These are phyloP conservation scores for Smithornis capensis DNA, from an alignment of 2,113 vertebrate genomes.

Conservation along the genomic window DNA sequence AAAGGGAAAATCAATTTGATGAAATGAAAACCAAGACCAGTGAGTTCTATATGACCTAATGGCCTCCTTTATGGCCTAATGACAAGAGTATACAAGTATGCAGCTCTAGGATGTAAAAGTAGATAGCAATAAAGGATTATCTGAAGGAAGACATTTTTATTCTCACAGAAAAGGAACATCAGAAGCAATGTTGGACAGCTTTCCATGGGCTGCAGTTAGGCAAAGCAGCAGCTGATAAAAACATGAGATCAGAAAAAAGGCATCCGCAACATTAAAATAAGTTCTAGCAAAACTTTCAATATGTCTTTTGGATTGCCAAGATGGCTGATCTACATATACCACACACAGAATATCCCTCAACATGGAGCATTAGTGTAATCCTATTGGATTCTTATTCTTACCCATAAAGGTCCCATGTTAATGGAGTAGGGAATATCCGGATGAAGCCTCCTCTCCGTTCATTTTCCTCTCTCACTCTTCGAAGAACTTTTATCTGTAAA, in stretches of 20 bases:
- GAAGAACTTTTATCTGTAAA: slow-evolving; percentile 87
- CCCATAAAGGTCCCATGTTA: slow-evolving; percentile 94
- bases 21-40: too few species aligned
- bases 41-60: background rate
- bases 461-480: slow-evolving; percentile 88
- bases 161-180: background rate
- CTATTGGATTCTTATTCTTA: slow-evolving; percentile 54
- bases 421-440: slow-evolving; percentile 90
- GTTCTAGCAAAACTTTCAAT: background rate
- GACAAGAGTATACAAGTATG: background rate
- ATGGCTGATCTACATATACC: background rate
- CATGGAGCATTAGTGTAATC: background rate
- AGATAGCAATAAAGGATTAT: background rate
- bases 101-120: background rate
- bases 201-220: background rate
- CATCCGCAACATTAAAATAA: background rate
- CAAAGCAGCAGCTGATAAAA: background rate
- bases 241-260: background rate
- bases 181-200: background rate
- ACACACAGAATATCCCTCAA: background rate
- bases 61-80: background rate
- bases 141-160: background rate
- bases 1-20: too few species aligned
- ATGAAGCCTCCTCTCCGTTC: slow-evolving; percentile 93
- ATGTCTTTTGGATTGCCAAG: background rate